A percentile compares a stretch with the other conserved stretches of the same genome.
These are phyloP conservation scores for Drosophila malerkotliana DNA, from an alignment of 1,140 invertebrate species.

Conservation along the genomic window DNA sequence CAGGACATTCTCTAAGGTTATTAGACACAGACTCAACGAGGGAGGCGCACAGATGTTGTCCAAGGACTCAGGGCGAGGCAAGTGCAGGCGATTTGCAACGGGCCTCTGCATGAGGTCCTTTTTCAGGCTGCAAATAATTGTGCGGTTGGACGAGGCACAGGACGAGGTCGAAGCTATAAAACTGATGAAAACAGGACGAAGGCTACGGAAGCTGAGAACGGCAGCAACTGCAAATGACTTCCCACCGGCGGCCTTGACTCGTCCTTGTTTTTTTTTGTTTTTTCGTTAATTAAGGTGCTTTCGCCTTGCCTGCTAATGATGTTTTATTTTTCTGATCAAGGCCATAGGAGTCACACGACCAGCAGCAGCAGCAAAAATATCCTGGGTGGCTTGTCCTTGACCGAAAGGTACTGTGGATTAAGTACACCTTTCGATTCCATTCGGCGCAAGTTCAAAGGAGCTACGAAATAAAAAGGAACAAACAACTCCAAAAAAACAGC, in stretches of 20 bases:
- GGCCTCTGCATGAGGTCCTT: slow-evolving; percentile 23
- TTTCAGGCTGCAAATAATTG: slow-evolving; percentile 62
- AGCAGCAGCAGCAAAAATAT: slow-evolving; percentile 17
- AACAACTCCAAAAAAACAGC: slow-evolving; percentile 16
- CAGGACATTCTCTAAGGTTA: slow-evolving; percentile 21
- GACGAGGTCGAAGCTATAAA: slow-evolving; percentile 4
- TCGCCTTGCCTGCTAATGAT: slow-evolving; percentile 32
- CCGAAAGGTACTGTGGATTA: background rate
- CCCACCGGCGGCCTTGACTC: slow-evolving; percentile 54
- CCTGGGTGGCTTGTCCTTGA: slow-evolving; percentile 73
- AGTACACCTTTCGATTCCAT: background rate
- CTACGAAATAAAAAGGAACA: slow-evolving; percentile 4
- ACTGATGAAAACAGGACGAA: slow-evolving; percentile 1
- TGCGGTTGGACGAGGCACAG: slow-evolving; percentile 52
- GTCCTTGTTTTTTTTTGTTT: slow-evolving; percentile 41
- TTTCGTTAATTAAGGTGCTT: slow-evolving; percentile 38
- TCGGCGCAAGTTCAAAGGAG: slow-evolving; percentile 40
- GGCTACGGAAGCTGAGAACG: slow-evolving; percentile 52
- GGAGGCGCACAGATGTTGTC: slow-evolving; percentile 26
- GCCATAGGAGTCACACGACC: slow-evolving; percentile 66
- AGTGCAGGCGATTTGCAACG: slow-evolving; percentile 70
- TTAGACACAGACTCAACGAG: slow-evolving; percentile 27
- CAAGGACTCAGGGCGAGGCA: slow-evolving; percentile 50
- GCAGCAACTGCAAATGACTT: slow-evolving; percentile 75
- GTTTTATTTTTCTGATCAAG: slow-evolving; percentile 43